Evolutionary conservation across 2,797 vertebrate species (phyloP).

Genomic region (Lepus townsendii): DNA sequence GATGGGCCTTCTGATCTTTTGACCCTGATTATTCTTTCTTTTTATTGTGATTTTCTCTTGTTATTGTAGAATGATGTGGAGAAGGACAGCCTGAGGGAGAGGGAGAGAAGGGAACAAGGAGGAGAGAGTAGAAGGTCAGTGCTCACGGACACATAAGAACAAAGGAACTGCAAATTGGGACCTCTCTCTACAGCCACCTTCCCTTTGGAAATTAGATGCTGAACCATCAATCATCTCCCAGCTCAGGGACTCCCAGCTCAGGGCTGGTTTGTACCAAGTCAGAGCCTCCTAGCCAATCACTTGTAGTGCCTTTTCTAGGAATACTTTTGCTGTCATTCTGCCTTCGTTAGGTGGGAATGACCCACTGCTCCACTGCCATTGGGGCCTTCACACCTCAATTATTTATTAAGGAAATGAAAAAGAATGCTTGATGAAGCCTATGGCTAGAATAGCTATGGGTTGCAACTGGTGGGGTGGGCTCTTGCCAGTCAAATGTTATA

Average conservation of each 20-base stretch:
- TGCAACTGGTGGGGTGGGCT: not conserved
- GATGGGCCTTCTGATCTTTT: constrained; percentile 67
- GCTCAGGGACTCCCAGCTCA: not conserved
- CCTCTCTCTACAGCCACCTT: not conserved
- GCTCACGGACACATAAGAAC: constrained; percentile 19
- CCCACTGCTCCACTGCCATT: not conserved
- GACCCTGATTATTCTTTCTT: constrained; percentile 76
- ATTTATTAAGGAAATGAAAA: constrained; percentile 5
- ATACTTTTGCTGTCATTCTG: not conserved
- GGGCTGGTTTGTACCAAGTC: not conserved
- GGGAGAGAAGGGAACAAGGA: not conserved
- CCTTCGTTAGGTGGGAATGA: not conserved
- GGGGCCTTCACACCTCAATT: not conserved
- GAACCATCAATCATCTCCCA: not conserved
- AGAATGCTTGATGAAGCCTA: not conserved
- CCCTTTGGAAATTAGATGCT: not conserved
- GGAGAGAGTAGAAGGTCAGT: constrained; percentile 26
- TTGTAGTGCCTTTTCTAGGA: not conserved
- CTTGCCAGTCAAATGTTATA: not conserved
- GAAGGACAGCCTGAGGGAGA: not conserved
- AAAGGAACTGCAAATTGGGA: constrained; percentile 54
- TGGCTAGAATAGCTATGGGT: not conserved
- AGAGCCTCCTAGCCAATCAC: not conserved
- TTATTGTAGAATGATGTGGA: not conserved
- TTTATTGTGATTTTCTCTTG: constrained; percentile 59